Conservation (phyloP, 2,888 invertebrate species). For the Sarcophaga subvicina region DNA sequence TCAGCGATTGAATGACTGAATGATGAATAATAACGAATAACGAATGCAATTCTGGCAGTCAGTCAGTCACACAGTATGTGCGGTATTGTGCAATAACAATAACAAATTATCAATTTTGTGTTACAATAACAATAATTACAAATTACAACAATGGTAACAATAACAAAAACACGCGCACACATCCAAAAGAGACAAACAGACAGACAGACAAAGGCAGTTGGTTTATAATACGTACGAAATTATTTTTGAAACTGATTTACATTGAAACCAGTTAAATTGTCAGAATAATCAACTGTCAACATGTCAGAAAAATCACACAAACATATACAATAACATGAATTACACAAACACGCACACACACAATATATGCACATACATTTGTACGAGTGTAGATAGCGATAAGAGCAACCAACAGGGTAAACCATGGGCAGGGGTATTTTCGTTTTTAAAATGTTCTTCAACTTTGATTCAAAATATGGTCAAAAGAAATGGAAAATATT, state of each 20-base stretch:
- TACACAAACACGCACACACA: background rate
- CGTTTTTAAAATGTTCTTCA: too few relatives aligned
- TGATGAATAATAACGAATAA: conserved; percentile 1
- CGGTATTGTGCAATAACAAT: conserved; percentile 46
- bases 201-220: conserved; percentile 1
- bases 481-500: too few relatives aligned
- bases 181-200: background rate
- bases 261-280: conserved; percentile 81
- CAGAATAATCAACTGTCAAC: conserved; percentile 81
- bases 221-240: too few relatives aligned
- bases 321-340: conserved; percentile 44
- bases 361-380: background rate
- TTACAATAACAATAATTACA: too few relatives aligned
- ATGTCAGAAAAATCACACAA: conserved; percentile 75
- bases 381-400: too few relatives aligned
- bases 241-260: conserved; percentile 79
- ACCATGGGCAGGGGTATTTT: too few relatives aligned
- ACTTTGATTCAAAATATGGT: too few relatives aligned
- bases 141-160: too few relatives aligned
- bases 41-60: conserved; percentile 25
- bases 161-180: conserved; percentile 9
- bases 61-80: background rate
- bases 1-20: conserved; percentile 17
- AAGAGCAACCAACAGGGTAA: too few relatives aligned
- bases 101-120: conserved; percentile 50